Conservation (phyloP, 2,888 invertebrate species). For the Zhuqinia jingwanae region DNA sequence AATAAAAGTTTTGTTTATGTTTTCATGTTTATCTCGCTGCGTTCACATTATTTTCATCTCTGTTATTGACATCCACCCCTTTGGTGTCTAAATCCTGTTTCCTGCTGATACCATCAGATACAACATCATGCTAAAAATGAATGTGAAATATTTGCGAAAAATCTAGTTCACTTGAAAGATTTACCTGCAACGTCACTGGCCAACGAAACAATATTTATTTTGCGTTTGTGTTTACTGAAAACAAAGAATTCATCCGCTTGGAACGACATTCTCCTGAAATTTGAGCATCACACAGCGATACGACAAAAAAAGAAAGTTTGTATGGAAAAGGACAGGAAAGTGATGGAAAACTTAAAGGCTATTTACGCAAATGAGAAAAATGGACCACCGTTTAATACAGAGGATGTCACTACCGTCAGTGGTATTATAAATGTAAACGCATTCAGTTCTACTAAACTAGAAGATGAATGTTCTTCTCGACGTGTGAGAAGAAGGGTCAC, state of each 20-base stretch:
- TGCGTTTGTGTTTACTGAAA: constrained; percentile 71
- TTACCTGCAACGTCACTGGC: constrained; percentile 59
- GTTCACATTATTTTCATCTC: no score
- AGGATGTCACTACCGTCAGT: constrained; percentile 69
- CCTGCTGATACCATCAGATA: constrained; percentile 47
- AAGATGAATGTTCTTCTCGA: constrained; percentile 70
- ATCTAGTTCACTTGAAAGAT: constrained; percentile 37
- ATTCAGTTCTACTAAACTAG: constrained; percentile 74
- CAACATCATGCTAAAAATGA: constrained; percentile 73
- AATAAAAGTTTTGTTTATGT: no score
- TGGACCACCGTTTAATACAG: constrained; percentile 47
- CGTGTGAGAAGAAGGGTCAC: constrained; percentile 68
- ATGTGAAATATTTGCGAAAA: constrained; percentile 69
- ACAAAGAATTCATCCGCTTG: constrained; percentile 57
- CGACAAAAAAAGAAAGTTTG: constrained; percentile 71
- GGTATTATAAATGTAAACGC: constrained; percentile 77
- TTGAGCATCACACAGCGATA: constrained; percentile 74
- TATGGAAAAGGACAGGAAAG: constrained; percentile 71
- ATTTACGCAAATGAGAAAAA: constrained; percentile 40
- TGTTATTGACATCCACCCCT: no score
- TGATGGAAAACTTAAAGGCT: constrained; percentile 67
- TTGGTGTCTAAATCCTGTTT: not conserved
- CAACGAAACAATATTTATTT: constrained; percentile 74
- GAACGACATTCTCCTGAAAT: constrained; percentile 69
- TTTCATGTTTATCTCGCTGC: no score